phyloP scores from a whole-genome alignment of 2,888 invertebrate genomes.

The Hypolimnas misippus region DNA sequence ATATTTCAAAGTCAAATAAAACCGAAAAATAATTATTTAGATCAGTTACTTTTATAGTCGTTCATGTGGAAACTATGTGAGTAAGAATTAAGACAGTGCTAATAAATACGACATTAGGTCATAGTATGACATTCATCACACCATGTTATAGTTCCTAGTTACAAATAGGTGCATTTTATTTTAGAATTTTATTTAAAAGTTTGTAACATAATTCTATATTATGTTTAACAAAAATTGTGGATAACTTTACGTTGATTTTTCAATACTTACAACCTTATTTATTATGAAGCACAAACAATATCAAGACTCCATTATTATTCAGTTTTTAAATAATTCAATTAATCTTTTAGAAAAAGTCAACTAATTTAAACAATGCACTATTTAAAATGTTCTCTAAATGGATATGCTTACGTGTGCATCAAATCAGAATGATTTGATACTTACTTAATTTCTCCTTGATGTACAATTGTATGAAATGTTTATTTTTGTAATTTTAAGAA shows the following conservation, averaged over 20 bases:
- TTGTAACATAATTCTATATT: neutral
- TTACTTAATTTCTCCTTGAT: neutral
- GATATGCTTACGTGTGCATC: neutral
- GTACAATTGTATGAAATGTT: slow-evolving; percentile 4
- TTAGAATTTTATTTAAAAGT: slow-evolving; percentile 48
- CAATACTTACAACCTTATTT: slow-evolving; percentile 17
- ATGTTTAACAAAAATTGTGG: slow-evolving; percentile 26
- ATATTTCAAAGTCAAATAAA: slow-evolving; percentile 12
- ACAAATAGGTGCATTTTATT: slow-evolving; percentile 77
- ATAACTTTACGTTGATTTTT: slow-evolving; percentile 28
- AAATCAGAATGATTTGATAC: slow-evolving; percentile 6
- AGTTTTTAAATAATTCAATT: neutral
- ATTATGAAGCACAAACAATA: slow-evolving; percentile 16
- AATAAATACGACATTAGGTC: slow-evolving; percentile 20
- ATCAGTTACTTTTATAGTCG: neutral
- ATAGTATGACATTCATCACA: slow-evolving; percentile 45
- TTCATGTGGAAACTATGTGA: neutral
- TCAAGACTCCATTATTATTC: neutral
- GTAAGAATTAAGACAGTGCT: slow-evolving; percentile 14
- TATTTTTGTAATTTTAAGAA: slow-evolving; percentile 13
- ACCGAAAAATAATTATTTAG: slow-evolving; percentile 3
- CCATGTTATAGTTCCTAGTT: slow-evolving; percentile 72
- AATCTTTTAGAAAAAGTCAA: neutral
- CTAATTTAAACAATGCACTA: neutral
- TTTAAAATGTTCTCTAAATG: neutral